Evolutionary conservation across 2,113 vertebrate genomes (phyloP).

Genomic region (Cercopithecus mona): DNA sequence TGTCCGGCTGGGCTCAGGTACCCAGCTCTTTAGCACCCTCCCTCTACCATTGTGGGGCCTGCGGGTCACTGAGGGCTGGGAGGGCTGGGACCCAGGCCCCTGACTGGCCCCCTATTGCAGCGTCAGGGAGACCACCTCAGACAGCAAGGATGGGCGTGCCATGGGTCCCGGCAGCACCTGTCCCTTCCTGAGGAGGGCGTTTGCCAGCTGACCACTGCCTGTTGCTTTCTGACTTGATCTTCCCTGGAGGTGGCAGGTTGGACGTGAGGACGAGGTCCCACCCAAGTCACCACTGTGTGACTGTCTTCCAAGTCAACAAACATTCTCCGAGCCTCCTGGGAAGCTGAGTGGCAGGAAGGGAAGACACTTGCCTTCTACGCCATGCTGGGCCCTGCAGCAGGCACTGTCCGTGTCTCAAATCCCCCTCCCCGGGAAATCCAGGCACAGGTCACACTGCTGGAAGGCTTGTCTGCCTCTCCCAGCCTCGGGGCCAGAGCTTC

Average conservation of each 20-base stretch:
- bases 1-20: not conserved
- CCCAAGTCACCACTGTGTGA: not conserved
- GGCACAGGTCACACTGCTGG: not conserved
- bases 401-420: not conserved
- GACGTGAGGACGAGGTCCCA: not conserved
- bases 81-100: not conserved
- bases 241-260: not conserved
- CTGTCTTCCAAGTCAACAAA: not conserved
- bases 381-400: not conserved
- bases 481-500: not conserved
- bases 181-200: not conserved
- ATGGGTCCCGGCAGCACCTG: too few species aligned
- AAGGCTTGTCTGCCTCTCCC: not conserved
- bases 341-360: not conserved
- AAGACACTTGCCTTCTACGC: not conserved
- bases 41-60: not conserved
- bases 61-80: not conserved
- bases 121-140: not conserved
- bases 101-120: not conserved
- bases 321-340: not conserved
- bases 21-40: not conserved
- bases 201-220: too few species aligned
- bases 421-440: not conserved
- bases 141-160: not conserved
- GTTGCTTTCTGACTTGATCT: not conserved